A percentile compares a stretch with the other conserved stretches of the same genome.
Conservation (phyloP, 2,888 invertebrate genomes). For the Caenorhabditis imperialis region DNA sequence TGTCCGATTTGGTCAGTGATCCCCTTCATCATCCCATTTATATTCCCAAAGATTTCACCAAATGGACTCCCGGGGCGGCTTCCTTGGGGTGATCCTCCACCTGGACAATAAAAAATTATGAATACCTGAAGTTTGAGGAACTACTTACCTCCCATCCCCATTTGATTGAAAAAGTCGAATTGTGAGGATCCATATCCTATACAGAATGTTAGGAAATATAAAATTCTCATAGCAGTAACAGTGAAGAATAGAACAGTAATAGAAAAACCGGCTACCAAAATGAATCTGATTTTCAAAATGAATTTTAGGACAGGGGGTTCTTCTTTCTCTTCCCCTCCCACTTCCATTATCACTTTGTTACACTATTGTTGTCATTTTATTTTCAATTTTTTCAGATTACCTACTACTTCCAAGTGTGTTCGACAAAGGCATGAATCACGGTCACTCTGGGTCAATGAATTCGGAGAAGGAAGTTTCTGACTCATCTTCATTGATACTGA, state of each 20-base stretch:
- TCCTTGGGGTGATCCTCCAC: constrained; percentile 12
- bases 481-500: no score
- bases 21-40: constrained; percentile 39
- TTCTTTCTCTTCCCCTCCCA: constrained; percentile 2
- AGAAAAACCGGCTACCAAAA: neutral
- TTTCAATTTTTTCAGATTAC: constrained; percentile 2
- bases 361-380: constrained; percentile 13
- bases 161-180: constrained; percentile 50
- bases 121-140: no score
- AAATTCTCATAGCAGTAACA: no score
- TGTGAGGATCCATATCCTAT: constrained; percentile 24
- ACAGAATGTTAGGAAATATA: no score
- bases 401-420: no score
- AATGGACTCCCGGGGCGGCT: constrained; percentile 30
- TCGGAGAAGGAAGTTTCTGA: constrained; percentile 16
- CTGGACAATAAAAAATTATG: no score
- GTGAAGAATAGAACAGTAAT: constrained; percentile 4
- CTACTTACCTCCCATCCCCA: no score
- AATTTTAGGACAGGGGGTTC: neutral
- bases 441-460: constrained; percentile 15
- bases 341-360: no score
- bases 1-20: constrained; percentile 28
- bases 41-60: constrained; percentile 29
- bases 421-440: constrained; percentile 39
- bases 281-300: constrained; percentile 1